A percentile compares a stretch with the other conserved stretches of the same genome.
phyloP scores from a whole-genome alignment of 64 coral and sea anemone species.

The Trachythela sp. region DNA sequence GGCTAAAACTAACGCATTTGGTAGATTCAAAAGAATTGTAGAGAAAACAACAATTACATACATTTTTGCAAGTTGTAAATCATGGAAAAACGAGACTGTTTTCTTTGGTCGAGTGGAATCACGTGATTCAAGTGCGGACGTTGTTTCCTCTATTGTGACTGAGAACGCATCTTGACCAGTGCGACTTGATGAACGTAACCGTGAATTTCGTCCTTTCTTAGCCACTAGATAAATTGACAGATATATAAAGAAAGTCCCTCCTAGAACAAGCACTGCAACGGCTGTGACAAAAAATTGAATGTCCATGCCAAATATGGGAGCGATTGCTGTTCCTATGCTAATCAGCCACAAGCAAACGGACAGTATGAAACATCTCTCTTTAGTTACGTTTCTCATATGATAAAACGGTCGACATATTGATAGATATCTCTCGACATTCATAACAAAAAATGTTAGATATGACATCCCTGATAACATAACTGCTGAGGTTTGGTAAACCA shows the following conservation, averaged over 20 bases:
- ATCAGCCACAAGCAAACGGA: not conserved
- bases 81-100: slow-evolving; percentile 1
- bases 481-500: not conserved
- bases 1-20: not conserved
- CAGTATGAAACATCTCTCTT: not conserved
- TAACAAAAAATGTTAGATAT: not conserved
- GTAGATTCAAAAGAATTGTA: not conserved
- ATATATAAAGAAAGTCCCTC: not conserved
- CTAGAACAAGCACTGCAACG: not conserved
- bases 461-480: slow-evolving; percentile 1
- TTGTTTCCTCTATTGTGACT: too few species aligned
- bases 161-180: too few species aligned
- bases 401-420: not conserved
- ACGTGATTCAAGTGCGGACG: too few species aligned
- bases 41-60: not conserved
- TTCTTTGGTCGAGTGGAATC: not conserved
- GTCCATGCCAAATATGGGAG: not conserved
- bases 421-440: slow-evolving; percentile 6
- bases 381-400: not conserved
- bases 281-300: not conserved
- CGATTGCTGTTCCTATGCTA: not conserved
- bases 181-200: not conserved
- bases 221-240: not conserved
- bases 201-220: not conserved
- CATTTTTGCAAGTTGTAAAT: slow-evolving; percentile 8